A percentile compares a stretch with the other conserved stretches of the same genome.
Conservation (phyloP, 2,888 invertebrate species). For the Drymonia ruficornis region DNA sequence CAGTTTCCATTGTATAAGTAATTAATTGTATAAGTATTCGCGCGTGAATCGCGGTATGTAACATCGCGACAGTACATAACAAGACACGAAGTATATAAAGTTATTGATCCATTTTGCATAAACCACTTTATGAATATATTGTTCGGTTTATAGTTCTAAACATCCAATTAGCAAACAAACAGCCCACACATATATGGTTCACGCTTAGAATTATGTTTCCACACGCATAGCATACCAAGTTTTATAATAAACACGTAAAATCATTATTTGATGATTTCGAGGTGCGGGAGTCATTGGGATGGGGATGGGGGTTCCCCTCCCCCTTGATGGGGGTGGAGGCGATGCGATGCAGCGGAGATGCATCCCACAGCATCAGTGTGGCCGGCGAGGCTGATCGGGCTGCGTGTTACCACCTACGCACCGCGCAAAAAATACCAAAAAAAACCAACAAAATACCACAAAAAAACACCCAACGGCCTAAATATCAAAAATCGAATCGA, state of each 20-base stretch:
- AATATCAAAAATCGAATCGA: constrained; percentile 60
- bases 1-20: too few relatives aligned
- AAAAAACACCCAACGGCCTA: constrained; percentile 52
- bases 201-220: constrained; percentile 37
- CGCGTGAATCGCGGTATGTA: not conserved
- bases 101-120: constrained; percentile 63
- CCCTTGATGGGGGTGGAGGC: constrained; percentile 46
- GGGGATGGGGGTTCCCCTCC: constrained; percentile 61
- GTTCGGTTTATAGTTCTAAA: constrained; percentile 67
- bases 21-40: not conserved
- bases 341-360: constrained; percentile 71
- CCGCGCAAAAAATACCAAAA: constrained; percentile 57
- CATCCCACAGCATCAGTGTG: constrained; percentile 79
- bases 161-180: constrained; percentile 49
- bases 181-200: constrained; percentile 27
- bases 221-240: constrained; percentile 45
- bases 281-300: constrained; percentile 73
- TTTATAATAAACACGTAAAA: constrained; percentile 81
- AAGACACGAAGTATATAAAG: constrained; percentile 23
- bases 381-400: constrained; percentile 77
- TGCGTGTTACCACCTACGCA: constrained; percentile 84
- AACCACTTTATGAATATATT: constrained; percentile 63
- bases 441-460: constrained; percentile 32
- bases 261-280: constrained; percentile 84
- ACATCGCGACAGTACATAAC: not conserved